Conservation (phyloP, 1,140 invertebrate species). For the Alviniconcha marisindica region DNA sequence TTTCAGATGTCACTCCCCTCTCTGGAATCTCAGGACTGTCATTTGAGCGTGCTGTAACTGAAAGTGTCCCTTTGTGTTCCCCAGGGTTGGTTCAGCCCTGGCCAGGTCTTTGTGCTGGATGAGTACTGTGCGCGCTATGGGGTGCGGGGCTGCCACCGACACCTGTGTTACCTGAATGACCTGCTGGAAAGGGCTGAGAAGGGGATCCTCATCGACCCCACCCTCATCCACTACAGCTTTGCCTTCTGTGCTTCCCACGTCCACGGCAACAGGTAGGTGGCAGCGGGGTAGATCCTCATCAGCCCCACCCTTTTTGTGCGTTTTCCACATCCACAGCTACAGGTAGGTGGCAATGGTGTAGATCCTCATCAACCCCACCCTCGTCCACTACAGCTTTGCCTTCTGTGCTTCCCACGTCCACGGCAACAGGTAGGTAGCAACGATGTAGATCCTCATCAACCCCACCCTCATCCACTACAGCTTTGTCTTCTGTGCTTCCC, state of each 20-base stretch:
- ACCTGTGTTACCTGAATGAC: constrained; percentile 97
- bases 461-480: constrained; percentile 99
- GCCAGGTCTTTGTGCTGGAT: constrained; percentile 98
- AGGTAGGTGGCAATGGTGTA: too few relatives aligned
- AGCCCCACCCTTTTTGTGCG: too few relatives aligned
- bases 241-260: constrained; percentile 99
- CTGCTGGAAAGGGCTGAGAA: constrained; percentile 96
- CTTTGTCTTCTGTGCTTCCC: constrained; percentile 99
- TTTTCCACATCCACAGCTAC: too few relatives aligned
- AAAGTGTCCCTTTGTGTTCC: too few relatives aligned
- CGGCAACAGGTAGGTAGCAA: constrained; percentile 85
- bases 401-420: constrained; percentile 99
- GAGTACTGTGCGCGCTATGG: constrained; percentile 99
- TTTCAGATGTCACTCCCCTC: too few relatives aligned
- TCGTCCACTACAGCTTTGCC: constrained; percentile 99
- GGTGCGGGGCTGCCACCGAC: constrained; percentile 96
- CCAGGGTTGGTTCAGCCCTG: constrained; percentile 99
- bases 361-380: constrained; percentile 97
- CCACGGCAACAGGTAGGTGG: constrained; percentile 89
- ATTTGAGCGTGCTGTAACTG: too few relatives aligned
- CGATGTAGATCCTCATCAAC: constrained; percentile 95
- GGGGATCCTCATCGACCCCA: constrained; percentile 97
- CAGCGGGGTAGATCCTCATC: neutral
- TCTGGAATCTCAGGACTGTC: too few relatives aligned
- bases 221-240: constrained; percentile 98